Percentiles rank a stretch among this genome's conserved stretches.
phyloP scores from a whole-genome alignment of 2,113 vertebrate species.

The Chloebia gouldiae region DNA sequence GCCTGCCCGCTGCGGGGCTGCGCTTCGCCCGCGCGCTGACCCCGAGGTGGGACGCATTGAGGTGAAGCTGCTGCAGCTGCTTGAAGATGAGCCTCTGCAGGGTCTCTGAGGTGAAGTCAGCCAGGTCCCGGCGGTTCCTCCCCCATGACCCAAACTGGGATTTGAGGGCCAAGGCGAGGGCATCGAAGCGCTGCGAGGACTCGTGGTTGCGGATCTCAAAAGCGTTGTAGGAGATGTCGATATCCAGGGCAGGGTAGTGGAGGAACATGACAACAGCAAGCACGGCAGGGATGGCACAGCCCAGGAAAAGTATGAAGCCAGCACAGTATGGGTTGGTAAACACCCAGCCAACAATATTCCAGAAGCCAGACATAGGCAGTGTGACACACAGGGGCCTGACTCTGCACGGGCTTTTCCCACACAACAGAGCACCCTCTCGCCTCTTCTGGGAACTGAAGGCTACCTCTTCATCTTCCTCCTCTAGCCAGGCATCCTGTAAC shows the following conservation, averaged over 20 bases:
- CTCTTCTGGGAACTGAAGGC: slow-evolving; percentile 24
- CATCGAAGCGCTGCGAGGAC: slow-evolving; percentile 92
- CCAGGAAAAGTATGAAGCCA: slow-evolving; percentile 80
- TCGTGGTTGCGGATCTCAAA: slow-evolving; percentile 97
- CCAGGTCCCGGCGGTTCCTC: slow-evolving; percentile 84
- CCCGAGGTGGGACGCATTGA: slow-evolving; percentile 9
- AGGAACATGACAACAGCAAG: slow-evolving; percentile 91
- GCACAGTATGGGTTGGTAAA: slow-evolving; percentile 89
- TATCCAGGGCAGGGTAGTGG: slow-evolving; percentile 91
- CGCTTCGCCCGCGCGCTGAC: background rate
- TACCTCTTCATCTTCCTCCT: slow-evolving; percentile 79
- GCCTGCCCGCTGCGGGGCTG: background rate
- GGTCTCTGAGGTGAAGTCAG: slow-evolving; percentile 80
- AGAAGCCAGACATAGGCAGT: slow-evolving; percentile 69
- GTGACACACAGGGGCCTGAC: slow-evolving; percentile 27
- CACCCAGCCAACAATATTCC: slow-evolving; percentile 87
- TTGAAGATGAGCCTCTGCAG: slow-evolving; percentile 84
- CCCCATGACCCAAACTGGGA: slow-evolving; percentile 95
- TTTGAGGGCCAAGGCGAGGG: slow-evolving; percentile 89
- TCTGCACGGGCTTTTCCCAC: slow-evolving; percentile 61
- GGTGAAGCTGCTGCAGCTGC: slow-evolving; percentile 74
- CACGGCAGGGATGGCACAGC: slow-evolving; percentile 82
- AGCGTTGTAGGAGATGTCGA: slow-evolving; percentile 97
- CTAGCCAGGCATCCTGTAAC: slow-evolving; percentile 81
- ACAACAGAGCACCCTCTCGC: slow-evolving; percentile 29